Evolutionary conservation across 2,113 vertebrate genomes (phyloP).

Genomic region (Corvus cornix): DNA sequence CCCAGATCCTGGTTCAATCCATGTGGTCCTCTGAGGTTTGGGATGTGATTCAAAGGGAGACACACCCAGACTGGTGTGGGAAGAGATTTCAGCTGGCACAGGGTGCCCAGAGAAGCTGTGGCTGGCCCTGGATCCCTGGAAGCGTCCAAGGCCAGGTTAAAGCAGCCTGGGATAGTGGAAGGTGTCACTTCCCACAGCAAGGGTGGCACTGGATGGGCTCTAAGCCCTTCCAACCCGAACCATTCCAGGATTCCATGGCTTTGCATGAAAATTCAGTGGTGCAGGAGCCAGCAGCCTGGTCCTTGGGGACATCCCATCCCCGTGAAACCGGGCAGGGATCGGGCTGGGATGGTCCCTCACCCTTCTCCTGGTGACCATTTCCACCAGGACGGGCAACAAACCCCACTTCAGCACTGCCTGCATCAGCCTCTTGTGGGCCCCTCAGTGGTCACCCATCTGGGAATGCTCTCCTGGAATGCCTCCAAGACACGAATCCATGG

Average conservation of each 20-base stretch:
- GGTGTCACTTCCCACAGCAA: background rate
- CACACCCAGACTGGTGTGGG: background rate
- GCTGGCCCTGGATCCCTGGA: background rate
- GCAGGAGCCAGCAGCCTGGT: background rate
- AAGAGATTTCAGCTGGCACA: background rate
- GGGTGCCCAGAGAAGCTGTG: background rate
- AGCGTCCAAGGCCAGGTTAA: background rate
- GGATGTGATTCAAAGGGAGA: background rate
- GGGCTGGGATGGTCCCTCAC: background rate
- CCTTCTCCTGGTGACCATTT: background rate
- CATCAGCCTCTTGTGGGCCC: background rate
- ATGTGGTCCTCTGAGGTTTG: background rate
- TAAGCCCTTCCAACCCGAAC: background rate
- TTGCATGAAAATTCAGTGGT: background rate
- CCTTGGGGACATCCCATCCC: background rate
- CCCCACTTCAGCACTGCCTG: background rate
- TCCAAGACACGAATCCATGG: background rate
- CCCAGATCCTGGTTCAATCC: background rate
- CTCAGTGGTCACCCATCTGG: background rate
- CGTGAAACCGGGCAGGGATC: background rate
- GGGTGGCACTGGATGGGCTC: background rate
- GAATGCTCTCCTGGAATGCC: background rate
- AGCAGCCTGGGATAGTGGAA: accelerated
- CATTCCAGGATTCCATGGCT: background rate
- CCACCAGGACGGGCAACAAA: background rate